Base-by-base conservation (phyloP, 2,797 vertebrate genomes). In the Brotula barbata region DNA sequence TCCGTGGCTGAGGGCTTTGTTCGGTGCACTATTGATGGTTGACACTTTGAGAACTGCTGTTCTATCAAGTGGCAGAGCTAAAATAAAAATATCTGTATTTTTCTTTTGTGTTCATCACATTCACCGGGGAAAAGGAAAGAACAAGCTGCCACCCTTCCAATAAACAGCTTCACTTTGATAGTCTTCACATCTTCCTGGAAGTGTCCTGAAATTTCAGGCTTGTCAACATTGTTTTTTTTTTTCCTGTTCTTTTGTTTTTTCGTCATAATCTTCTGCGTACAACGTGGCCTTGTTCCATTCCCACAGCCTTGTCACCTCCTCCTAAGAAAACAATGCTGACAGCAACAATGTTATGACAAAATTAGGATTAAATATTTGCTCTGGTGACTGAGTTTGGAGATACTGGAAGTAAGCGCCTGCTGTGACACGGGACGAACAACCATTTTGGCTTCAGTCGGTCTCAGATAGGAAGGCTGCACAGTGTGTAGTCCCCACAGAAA, bases 141-240 rank as follows among this genome's bases (percentile, higher is more conserved):
- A 67, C 53, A 19, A 48, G 60, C 60, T 65, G 77, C 83, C 68
- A 51, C 64, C 74, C 66, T 42, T 68, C 70, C 63, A 49, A 80
- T 73, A 64, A 86, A 83, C 84, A 78, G 64, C 80, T 68, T 41
- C 65, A 74, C 87, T 87, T 82, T 86, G 82, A 86, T 85, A 74
- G 69, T 77, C 57, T 72, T 76, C 73, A 50, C 72, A 61, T 86
- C 83, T 88, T 87, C 61, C 52, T 47, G 78, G 82, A 85, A 73
- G 83, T 86, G 81, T 86, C 83, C 83, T 88, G 77, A 81, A 85
- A 88, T 87, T 83, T 84, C 68, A 79, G 75, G 81, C 82, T 84
- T 88, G 86, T 89, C 86, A 86, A 61, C 72, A 76, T 80, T 86
- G 81, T 87, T 88, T 86, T 85, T 84, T 87, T 84, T 82, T 76